These are phyloP conservation scores for Epinotia nisella DNA, from an alignment of 2,888 invertebrate genomes.

Conservation along the genomic window DNA sequence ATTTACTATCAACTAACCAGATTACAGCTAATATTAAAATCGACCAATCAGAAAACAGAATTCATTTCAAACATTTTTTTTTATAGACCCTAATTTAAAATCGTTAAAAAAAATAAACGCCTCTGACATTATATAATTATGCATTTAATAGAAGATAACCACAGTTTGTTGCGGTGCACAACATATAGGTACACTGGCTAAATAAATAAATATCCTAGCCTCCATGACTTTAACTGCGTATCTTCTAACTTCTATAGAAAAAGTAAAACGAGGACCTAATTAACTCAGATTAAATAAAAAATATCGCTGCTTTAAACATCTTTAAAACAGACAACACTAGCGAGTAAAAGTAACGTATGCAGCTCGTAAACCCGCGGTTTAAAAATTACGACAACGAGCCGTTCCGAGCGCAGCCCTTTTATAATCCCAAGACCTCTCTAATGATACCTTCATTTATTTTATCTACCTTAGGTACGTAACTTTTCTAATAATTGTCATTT, in stretches of 20 bases:
- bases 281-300: neutral
- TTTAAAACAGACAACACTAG: constrained; percentile 55
- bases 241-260: neutral
- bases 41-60: too few relatives aligned
- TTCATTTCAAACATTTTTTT: too few relatives aligned
- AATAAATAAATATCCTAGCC: neutral
- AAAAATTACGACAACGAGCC: constrained; percentile 71
- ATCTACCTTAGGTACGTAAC: constrained; percentile 59
- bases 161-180: too few relatives aligned
- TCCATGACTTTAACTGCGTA: neutral
- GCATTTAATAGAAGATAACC: too few relatives aligned
- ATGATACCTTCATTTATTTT: constrained; percentile 73
- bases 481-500: constrained; percentile 56
- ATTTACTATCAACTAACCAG: too few relatives aligned
- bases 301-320: neutral
- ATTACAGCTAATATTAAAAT: too few relatives aligned
- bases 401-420: constrained; percentile 66
- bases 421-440: constrained; percentile 79
- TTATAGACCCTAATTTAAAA: too few relatives aligned
- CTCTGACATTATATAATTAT: too few relatives aligned
- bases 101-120: too few relatives aligned
- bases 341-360: constrained; percentile 63
- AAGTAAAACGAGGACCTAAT: neutral
- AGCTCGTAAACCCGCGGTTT: constrained; percentile 74
- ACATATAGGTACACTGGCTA: too few relatives aligned